Evolutionary conservation across 2,888 invertebrate genomes (phyloP), one percentile per base, ranked within the genome.

Genomic region (Norana najaformis): DNA sequence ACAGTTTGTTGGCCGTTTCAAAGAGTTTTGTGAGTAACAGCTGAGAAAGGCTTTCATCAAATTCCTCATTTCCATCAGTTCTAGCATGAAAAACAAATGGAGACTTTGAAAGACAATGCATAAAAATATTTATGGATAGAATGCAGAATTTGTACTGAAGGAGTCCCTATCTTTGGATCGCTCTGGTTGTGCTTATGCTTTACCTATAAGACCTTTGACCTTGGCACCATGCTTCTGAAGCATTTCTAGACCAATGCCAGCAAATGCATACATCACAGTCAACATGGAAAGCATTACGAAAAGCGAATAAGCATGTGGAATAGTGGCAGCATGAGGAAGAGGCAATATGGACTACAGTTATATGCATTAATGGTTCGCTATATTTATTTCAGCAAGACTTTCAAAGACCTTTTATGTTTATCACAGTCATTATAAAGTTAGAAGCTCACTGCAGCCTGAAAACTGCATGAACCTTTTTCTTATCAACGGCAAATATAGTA

Each of bases 11-110:
- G 93, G 97, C 96, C 91, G 96, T 96, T 93, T 96, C 96, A 35
- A 97, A 96, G 34, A 97, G 94, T 85, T 96, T 96, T n/a, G 96
- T 95, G 90, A 97, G 95, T 18, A 97, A 95, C 92, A 96, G 95
- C 92, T 96, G 96, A 13, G 97, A 96, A 90, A 97, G 96, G 90
- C 96, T 96, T 90, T 97, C 96, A 47, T 96, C 90, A 91, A 94
- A 94, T n/a, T 93, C 93, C 34, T 90, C 89, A 82, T 93, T 93
- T 35, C 92, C 92, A 88, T 92, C 93, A 37, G 91, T 89, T 69
- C 91, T 91, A 34, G 20, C 90, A 89, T n/a, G 8, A 69, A n/a
- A 16, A n/a, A 69, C 41, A 41, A 41, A 41, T 41, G 16, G 11
- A 47, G 4, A n/a, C 16, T 69, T n/a, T 8, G 1, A 69, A n/a